phyloP scores from a whole-genome alignment of 2,113 vertebrate genomes.

The Prunella himalayana region DNA sequence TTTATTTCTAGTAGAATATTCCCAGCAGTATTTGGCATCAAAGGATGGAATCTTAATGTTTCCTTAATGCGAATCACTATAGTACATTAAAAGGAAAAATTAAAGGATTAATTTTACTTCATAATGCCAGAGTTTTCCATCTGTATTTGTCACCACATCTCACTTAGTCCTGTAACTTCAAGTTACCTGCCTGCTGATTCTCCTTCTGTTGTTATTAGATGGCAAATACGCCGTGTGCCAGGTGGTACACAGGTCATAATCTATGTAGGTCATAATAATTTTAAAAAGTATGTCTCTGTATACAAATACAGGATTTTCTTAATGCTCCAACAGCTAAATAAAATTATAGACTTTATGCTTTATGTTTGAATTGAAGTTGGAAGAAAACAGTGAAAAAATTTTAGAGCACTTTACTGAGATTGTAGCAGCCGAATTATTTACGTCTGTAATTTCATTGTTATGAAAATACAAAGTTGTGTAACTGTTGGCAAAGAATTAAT shows the following conservation, averaged over 20 bases:
- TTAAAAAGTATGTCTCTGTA: background rate
- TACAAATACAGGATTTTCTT: background rate
- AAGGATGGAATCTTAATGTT: conserved; percentile 16
- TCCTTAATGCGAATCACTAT: background rate
- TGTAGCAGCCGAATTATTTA: background rate
- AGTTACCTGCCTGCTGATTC: conserved; percentile 57
- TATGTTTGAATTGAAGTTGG: background rate
- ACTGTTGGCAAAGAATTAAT: background rate
- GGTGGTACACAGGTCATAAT: conserved; percentile 21
- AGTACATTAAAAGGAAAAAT: background rate
- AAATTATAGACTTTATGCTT: background rate
- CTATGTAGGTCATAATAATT: conserved; percentile 13
- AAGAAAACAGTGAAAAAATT: background rate
- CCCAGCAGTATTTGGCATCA: conserved; percentile 10
- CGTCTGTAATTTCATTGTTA: background rate
- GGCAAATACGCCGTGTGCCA: conserved; percentile 43
- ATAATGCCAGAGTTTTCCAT: conserved; percentile 33
- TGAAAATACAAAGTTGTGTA: background rate
- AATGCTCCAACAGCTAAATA: background rate
- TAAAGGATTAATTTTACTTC: conserved; percentile 19
- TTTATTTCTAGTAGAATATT: conserved; percentile 18
- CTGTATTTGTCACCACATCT: conserved; percentile 43
- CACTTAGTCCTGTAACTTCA: conserved; percentile 27
- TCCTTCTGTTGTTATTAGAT: conserved; percentile 61
- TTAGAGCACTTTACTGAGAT: background rate